Conservation (phyloP, 2,797 vertebrate species). For the Arrhamphus sclerolepis region DNA sequence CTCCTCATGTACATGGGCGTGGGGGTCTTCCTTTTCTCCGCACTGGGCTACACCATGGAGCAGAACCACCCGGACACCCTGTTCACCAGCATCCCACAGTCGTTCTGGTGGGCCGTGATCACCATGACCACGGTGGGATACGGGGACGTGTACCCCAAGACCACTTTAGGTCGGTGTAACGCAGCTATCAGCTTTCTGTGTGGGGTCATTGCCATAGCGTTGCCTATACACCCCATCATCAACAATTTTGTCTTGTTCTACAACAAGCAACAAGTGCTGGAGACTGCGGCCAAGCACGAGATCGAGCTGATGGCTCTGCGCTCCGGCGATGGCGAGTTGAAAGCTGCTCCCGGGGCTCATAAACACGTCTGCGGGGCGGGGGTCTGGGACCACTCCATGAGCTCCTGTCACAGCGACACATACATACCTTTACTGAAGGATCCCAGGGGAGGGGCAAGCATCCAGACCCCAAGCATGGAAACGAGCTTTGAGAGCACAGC, state of each 20-base stretch:
- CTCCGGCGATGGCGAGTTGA: conserved; percentile 68
- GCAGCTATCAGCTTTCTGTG: conserved; percentile 98
- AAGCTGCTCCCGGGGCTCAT: conserved; percentile 16
- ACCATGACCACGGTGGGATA: conserved; percentile 99
- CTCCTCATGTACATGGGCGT: conserved; percentile 98
- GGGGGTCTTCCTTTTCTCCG: conserved; percentile 97
- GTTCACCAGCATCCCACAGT: conserved; percentile 98
- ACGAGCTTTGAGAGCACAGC: conserved; percentile 66
- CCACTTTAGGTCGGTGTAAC: conserved; percentile 93
- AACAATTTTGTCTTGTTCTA: conserved; percentile 98
- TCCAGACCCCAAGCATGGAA: conserved; percentile 78
- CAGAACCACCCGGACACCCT: conserved; percentile 95
- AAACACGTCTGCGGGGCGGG: conserved; percentile 43
- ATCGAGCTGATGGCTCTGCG: conserved; percentile 94
- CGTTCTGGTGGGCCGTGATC: conserved; percentile 99
- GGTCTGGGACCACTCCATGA: conserved; percentile 53
- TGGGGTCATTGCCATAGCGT: conserved; percentile 95
- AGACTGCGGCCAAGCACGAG: conserved; percentile 95
- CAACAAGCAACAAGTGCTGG: conserved; percentile 96
- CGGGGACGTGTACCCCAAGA: conserved; percentile 97
- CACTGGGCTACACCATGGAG: conserved; percentile 96
- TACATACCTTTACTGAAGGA: conserved; percentile 86
- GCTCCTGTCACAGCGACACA: conserved; percentile 85
- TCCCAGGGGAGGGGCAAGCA: conserved; percentile 77
- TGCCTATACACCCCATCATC: conserved; percentile 98